These are phyloP conservation scores for Polyommatus icarus DNA, from an alignment of 2,888 invertebrate species.

Conservation along the genomic window DNA sequence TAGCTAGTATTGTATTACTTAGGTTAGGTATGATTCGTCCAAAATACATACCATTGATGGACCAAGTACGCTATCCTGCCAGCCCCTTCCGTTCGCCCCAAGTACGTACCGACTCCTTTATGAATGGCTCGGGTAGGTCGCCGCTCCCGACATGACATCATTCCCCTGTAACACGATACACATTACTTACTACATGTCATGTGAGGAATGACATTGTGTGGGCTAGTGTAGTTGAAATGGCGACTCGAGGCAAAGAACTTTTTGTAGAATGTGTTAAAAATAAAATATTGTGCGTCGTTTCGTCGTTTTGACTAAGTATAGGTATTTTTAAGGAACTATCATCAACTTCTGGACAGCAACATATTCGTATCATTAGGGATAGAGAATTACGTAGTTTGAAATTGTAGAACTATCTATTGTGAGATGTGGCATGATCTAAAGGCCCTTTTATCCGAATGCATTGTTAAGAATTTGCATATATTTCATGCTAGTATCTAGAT, in stretches of 20 bases:
- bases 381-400: too few species aligned
- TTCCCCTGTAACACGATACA: slow-evolving; percentile 52
- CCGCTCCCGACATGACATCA: slow-evolving; percentile 75
- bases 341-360: too few species aligned
- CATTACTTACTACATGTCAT: slow-evolving; percentile 14
- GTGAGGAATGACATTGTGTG: background rate
- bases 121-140: slow-evolving; percentile 74
- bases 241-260: background rate
- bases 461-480: too few species aligned
- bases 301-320: too few species aligned
- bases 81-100: background rate
- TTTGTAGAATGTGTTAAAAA: too few species aligned
- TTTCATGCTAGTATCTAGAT: too few species aligned
- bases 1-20: background rate
- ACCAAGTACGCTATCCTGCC: background rate
- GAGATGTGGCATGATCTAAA: too few species aligned
- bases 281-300: too few species aligned
- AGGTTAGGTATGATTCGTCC: background rate
- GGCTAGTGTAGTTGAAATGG: background rate
- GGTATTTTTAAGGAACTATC: too few species aligned
- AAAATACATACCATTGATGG: background rate
- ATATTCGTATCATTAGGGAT: too few species aligned
- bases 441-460: too few species aligned
- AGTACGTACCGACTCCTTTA: slow-evolving; percentile 41
- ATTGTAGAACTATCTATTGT: too few species aligned